Evolutionary conservation across 1,140 invertebrate species (phyloP).

Genomic region (Babylonia areolata): DNA sequence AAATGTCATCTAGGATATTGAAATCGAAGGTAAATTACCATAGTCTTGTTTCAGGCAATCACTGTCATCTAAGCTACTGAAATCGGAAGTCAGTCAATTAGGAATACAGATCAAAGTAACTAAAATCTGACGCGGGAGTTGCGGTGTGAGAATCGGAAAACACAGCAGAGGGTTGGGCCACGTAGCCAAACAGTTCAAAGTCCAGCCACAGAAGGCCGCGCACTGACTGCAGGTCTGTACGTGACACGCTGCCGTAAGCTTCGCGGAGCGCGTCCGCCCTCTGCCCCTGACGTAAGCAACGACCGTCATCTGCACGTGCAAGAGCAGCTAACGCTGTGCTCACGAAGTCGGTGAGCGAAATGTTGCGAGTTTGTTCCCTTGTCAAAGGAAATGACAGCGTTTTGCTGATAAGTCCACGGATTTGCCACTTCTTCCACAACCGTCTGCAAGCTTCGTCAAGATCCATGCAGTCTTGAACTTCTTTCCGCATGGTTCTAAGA

Average conservation of each 20-base stretch:
- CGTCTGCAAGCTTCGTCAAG: conserved; percentile 57
- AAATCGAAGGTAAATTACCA: not conserved
- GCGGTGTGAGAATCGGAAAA: not conserved
- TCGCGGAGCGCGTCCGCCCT: not conserved
- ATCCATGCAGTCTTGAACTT: conserved; percentile 61
- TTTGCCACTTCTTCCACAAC: conserved; percentile 65
- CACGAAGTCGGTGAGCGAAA: not conserved
- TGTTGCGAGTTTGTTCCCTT: conserved; percentile 14
- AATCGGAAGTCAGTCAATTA: not conserved
- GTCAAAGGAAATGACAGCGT: conserved; percentile 54
- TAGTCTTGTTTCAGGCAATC: not conserved
- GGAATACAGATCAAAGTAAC: conserved; percentile 9
- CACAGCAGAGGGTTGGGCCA: not conserved
- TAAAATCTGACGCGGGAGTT: not conserved
- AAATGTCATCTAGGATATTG: not conserved
- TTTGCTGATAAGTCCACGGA: conserved; percentile 64
- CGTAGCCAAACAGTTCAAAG: conserved; percentile 2
- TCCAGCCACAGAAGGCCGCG: not conserved
- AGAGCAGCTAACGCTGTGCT: not conserved
- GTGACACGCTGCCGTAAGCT: not conserved
- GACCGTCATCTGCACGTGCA: not conserved
- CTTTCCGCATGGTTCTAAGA: conserved; percentile 49
- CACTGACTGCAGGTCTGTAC: not conserved
- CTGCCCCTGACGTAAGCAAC: not conserved
- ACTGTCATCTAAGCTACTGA: not conserved